Conservation (phyloP, 2,797 vertebrate genomes). For the Lepus oiostolus region DNA sequence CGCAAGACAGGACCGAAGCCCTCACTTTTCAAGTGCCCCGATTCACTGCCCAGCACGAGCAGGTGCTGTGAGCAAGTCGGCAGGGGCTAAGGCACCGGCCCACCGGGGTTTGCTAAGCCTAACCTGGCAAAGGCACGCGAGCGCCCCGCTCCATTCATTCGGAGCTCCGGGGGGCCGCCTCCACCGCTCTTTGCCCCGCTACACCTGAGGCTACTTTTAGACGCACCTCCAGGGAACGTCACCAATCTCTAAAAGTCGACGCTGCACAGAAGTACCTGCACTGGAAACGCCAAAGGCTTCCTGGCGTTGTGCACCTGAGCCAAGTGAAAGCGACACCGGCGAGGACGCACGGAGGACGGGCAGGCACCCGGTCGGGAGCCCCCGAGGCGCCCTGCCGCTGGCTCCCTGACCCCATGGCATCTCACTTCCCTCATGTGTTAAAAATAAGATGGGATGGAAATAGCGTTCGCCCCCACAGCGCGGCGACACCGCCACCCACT, state of each 20-base stretch:
- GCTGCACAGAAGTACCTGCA: not conserved
- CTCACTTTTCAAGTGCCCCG: not conserved
- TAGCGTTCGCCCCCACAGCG: not conserved
- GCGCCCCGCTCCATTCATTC: not conserved
- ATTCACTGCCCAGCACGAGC: slow-evolving; percentile 45
- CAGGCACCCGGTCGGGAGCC: not conserved
- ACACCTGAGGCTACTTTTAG: not conserved
- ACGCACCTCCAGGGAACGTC: not conserved
- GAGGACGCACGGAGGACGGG: too few species aligned
- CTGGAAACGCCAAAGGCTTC: not conserved
- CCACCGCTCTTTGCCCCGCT: not conserved
- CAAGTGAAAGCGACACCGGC: not conserved
- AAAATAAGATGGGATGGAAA: slow-evolving; percentile 1
- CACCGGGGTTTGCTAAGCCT: too few species aligned
- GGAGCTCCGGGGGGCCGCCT: not conserved
- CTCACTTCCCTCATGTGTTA: slow-evolving; percentile 25
- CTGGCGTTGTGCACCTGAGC: not conserved
- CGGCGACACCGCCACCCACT: not conserved
- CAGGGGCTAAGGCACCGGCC: too few species aligned
- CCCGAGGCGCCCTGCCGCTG: not conserved
- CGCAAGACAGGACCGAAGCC: not conserved
- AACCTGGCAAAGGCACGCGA: too few species aligned
- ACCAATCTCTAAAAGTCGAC: not conserved
- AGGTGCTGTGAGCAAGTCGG: not conserved
- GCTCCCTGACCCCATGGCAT: not conserved